Base-by-base conservation (phyloP, 1,140 invertebrate genomes). In the Drosophila subobscura region DNA sequence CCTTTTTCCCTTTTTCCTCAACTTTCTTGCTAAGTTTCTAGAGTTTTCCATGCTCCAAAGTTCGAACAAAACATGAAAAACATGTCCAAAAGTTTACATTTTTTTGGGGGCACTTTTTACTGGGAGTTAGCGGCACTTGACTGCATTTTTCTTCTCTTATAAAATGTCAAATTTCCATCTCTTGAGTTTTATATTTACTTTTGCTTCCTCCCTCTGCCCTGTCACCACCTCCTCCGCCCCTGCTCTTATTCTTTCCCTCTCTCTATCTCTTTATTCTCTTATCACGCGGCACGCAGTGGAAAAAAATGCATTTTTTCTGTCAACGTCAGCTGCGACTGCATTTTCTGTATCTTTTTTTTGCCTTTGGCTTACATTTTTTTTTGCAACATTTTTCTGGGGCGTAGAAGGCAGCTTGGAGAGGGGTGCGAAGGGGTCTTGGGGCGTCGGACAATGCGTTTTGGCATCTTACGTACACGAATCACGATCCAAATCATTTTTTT, bases 81-180 rank as follows among this genome's bases (percentile, higher is more conserved):
- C 66, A 68, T 68, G 66, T 68, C 66, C 44, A 68, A 68, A 68
- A 68, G 63, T 68, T 68, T 41, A 56, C 68, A 14, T 68, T 68
- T 66, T 68, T 56, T 33, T 27, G 5, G 25, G 60, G 60, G 20
- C 58, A 20, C 16, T 50, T 61, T 66, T 51, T 20, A 20, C 16
- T 20, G 16, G 16, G 16, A 20, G 0, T 20, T 20, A 20, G 16
- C 16, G 16, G 44, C 66, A 68, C 66, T 68, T 68, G 66, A 68
- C 64, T 56, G 66, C 63, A 68, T 56, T 68, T 67, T 68, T 68
- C 41, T 8, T 33, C 51, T 41, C 63, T 68, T 68, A 66, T 56
- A 51, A 44, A 68, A 68, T 42, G 63, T 14, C 63, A 68, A 10
- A 45, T 68, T 68, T 68, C 44, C 50, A 50, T 47, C 42, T 56